Percentiles rank a stretch among this genome's conserved stretches.
phyloP scores from a whole-genome alignment of 2,797 vertebrate genomes.

The Simalia tracyae region DNA sequence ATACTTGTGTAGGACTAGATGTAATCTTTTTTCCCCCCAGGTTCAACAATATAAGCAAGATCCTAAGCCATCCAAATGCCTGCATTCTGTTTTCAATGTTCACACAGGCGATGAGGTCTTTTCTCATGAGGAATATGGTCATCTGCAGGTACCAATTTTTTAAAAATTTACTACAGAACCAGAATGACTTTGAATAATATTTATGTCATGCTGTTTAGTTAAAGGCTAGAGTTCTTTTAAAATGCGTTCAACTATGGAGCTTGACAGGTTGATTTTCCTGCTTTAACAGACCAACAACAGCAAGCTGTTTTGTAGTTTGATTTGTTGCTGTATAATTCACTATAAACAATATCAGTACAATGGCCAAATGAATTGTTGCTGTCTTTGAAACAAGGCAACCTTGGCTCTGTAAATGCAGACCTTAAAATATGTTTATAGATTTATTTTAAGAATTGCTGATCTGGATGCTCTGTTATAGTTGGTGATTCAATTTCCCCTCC shows the following conservation, averaged over 20 bases:
- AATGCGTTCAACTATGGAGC: conserved; percentile 9
- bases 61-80: conserved; percentile 88
- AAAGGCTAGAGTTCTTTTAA: not conserved
- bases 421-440: not conserved
- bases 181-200: not conserved
- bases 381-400: conserved; percentile 32
- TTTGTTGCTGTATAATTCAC: not conserved
- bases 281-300: conserved; percentile 15
- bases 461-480: not conserved
- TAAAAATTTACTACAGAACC: not conserved
- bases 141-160: conserved; percentile 87
- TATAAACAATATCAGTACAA: conserved; percentile 18
- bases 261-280: conserved; percentile 28
- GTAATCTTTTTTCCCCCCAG: conserved; percentile 63
- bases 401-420: not conserved
- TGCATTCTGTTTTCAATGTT: conserved; percentile 90
- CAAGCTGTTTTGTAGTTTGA: conserved; percentile 1
- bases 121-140: conserved; percentile 82
- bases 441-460: conserved; percentile 1
- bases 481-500: not conserved
- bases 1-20: not conserved
- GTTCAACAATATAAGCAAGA: conserved; percentile 96
- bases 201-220: conserved; percentile 11
- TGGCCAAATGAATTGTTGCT: not conserved
- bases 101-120: conserved; percentile 89